Evolutionary conservation across 1,140 invertebrate genomes (phyloP).

Genomic region (Drosophila subobscura): DNA sequence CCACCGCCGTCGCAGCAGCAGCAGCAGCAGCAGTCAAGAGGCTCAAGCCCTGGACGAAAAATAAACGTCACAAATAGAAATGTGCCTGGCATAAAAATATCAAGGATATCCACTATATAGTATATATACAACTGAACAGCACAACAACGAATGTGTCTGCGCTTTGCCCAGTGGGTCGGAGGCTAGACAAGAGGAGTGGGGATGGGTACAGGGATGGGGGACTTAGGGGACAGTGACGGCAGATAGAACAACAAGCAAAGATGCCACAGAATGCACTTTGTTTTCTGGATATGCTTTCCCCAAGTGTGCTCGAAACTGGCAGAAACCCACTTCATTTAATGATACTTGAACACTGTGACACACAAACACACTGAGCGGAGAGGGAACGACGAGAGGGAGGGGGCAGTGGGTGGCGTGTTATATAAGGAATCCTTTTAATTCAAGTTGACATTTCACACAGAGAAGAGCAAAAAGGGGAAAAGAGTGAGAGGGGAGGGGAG

Average conservation of each 20-base stretch:
- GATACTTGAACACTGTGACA: constrained; percentile 83
- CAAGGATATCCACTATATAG: constrained; percentile 63
- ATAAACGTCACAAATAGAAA: constrained; percentile 77
- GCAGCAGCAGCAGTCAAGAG: too few relatives aligned
- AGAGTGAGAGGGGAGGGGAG: constrained; percentile 1
- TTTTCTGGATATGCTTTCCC: constrained; percentile 83
- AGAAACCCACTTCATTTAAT: constrained; percentile 83
- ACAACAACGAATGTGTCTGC: constrained; percentile 34
- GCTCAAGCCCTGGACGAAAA: constrained; percentile 56
- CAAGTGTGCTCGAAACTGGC: constrained; percentile 82
- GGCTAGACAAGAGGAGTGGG: constrained; percentile 6
- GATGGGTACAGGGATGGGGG: constrained; percentile 4
- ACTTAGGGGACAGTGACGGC: background rate
- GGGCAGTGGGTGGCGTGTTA: constrained; percentile 54
- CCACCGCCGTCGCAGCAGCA: constrained; percentile 24
- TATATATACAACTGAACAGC: constrained; percentile 13
- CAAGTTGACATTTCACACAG: constrained; percentile 82
- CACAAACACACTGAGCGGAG: constrained; percentile 74
- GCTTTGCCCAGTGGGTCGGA: background rate
- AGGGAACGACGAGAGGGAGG: constrained; percentile 5
- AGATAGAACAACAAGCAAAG: constrained; percentile 70
- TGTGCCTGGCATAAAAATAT: constrained; percentile 74
- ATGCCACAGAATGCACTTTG: constrained; percentile 81
- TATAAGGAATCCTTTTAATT: constrained; percentile 82
- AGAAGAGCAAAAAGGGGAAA: constrained; percentile 24